Conservation (phyloP, 2,888 invertebrate genomes). For the Branchinecta sandiegonensis region DNA sequence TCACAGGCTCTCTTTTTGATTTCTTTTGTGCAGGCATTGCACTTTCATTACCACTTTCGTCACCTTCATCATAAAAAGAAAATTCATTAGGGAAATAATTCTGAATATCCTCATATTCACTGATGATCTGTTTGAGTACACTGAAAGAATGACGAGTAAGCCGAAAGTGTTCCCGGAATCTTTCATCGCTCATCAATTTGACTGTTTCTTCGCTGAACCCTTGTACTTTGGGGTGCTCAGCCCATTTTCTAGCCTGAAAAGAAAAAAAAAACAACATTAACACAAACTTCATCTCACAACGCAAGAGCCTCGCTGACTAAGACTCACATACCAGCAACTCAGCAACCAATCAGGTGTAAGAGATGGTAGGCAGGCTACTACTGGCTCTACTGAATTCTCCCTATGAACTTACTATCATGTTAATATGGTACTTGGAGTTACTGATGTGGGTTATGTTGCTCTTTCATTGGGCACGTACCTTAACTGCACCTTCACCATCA, state of each 20-base stretch:
- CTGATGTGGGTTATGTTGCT: too few species aligned
- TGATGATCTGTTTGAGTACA: not conserved
- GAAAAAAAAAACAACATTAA: not conserved
- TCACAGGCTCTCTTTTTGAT: not conserved
- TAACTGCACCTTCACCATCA: too few species aligned
- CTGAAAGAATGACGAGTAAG: not conserved
- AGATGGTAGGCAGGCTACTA: too few species aligned
- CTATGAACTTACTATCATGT: too few species aligned
- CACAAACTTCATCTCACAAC: not conserved
- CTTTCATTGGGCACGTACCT: too few species aligned
- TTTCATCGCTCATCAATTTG: not conserved
- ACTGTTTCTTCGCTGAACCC: not conserved
- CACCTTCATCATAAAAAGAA: not conserved
- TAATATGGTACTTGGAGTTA: too few species aligned
- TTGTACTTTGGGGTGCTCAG: conserved; percentile 1
- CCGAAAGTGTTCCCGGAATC: not conserved
- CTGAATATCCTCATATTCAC: not conserved
- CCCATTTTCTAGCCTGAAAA: not conserved
- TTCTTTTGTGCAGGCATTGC: not conserved
- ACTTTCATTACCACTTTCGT: not conserved
- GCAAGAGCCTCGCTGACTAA: too few species aligned
- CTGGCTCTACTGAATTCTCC: too few species aligned
- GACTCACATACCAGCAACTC: too few species aligned
- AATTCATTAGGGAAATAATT: conserved; percentile 6
- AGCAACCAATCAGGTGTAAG: too few species aligned